Evolutionary conservation across 2,888 invertebrate species (phyloP), one percentile per base, ranked within the genome.

Genomic region (Stenoptilia bipunctidactyla): DNA sequence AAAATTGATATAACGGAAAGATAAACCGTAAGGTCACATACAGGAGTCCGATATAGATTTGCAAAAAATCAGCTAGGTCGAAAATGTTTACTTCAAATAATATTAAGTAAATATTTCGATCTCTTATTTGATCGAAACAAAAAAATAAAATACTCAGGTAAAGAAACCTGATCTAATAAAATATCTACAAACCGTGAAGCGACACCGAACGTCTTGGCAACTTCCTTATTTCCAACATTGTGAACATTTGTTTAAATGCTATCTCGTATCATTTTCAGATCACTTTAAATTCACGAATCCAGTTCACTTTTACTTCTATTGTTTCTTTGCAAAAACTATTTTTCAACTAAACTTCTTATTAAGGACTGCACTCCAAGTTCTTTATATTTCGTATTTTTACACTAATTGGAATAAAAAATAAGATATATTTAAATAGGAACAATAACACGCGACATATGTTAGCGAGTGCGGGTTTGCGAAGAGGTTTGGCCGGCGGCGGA

Each of bases 191-290:
- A 82, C 83, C 82, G 50, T 73, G 67, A 52, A 79, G 68, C 49
- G 80, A 79, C 61, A 76, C 61, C 42, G 77, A 75, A 46, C 79
- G 73, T 52, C 77, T 66, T 57, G 75, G 71, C 58, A 73, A 61
- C 59, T 71, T 80, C 63, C 75, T 68, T 52, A 63, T 70, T 53
- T 80, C 76, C 69, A 82, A 66, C 79, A 83, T 82, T 55, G 52
- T 71, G 54, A 61, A 56, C 56, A 62, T 53, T 55, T 56, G 57
- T 64, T 58, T 61, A 71, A 76, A 20, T 20, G 10, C 30, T 3
- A 10, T 8, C 30, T 30, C 30, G 12, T n/a, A 30, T 30, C 30
- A 30, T 30, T 40, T 30, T 9, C 30, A 30, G 6, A 30, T 9
- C 30, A 30, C 30, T n/a, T 30, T 8, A 30, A 20, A 20, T 20